Evolutionary conservation across 2,888 invertebrate species (phyloP).

Genomic region (Meiosimyza decipiens): DNA sequence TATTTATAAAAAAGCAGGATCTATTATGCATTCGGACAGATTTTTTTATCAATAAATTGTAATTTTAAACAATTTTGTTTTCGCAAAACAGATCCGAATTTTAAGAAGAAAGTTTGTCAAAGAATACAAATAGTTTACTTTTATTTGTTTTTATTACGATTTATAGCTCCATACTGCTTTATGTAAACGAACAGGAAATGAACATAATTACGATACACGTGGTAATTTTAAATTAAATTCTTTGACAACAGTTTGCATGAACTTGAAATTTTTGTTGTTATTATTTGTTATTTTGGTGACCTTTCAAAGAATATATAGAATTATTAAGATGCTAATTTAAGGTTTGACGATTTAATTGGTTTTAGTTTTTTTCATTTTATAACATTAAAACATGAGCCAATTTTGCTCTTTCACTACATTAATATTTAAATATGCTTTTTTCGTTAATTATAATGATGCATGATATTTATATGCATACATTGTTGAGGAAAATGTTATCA

Average conservation of each 20-base stretch:
- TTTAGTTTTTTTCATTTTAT: slow-evolving; percentile 12
- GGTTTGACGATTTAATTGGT: slow-evolving; percentile 17
- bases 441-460: slow-evolving; percentile 34
- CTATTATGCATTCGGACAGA: too few relatives aligned
- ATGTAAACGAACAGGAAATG: slow-evolving; percentile 27
- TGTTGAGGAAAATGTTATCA: slow-evolving; percentile 1
- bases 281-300: neutral
- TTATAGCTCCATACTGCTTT: slow-evolving; percentile 22
- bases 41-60: too few relatives aligned
- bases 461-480: neutral
- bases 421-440: slow-evolving; percentile 7
- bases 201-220: slow-evolving; percentile 23
- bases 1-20: too few relatives aligned
- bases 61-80: neutral
- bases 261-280: neutral
- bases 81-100: neutral
- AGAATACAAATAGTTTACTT: neutral
- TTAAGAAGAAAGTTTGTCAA: neutral
- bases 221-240: neutral
- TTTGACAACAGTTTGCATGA: slow-evolving; percentile 1
- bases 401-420: slow-evolving; percentile 18
- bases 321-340: slow-evolving; percentile 11
- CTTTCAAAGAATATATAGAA: slow-evolving; percentile 26
- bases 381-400: slow-evolving; percentile 14
- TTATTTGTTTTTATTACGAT: slow-evolving; percentile 11